Conservation (phyloP, 2,113 vertebrate genomes). For the Xiphophorus couchianus region DNA sequence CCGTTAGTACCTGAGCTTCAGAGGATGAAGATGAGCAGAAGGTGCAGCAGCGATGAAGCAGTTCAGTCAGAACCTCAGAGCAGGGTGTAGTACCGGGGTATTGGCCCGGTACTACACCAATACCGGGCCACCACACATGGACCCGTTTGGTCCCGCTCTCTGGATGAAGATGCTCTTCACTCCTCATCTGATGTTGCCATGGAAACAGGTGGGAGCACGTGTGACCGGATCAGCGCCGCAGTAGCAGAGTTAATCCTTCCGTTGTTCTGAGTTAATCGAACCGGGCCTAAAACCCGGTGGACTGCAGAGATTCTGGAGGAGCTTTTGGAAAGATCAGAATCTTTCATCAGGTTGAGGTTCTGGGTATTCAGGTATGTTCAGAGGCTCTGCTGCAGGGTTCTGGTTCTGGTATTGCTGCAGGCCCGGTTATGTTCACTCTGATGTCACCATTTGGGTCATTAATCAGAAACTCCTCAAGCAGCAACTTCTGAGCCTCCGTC, state of each 20-base stretch:
- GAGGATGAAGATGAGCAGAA: too few relatives aligned
- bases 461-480: too few relatives aligned
- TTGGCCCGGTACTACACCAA: background rate
- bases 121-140: background rate
- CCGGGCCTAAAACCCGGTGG: background rate
- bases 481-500: too few relatives aligned
- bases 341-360: background rate
- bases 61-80: too few relatives aligned
- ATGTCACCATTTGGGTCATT: too few relatives aligned
- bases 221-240: constrained; percentile 44
- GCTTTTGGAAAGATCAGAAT: background rate
- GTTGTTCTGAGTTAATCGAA: constrained; percentile 21
- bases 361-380: too few relatives aligned
- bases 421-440: background rate
- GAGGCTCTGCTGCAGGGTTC: too few relatives aligned
- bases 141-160: background rate
- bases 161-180: constrained; percentile 39
- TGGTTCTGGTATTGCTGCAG: too few relatives aligned
- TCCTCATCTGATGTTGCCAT: constrained; percentile 53
- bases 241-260: constrained; percentile 49
- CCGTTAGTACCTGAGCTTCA: too few relatives aligned
- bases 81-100: background rate
- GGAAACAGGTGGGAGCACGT: constrained; percentile 45
- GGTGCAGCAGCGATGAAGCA: too few relatives aligned
- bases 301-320: background rate